These are phyloP conservation scores for Athene noctua DNA, from an alignment of 2,113 vertebrate genomes.

Conservation along the genomic window DNA sequence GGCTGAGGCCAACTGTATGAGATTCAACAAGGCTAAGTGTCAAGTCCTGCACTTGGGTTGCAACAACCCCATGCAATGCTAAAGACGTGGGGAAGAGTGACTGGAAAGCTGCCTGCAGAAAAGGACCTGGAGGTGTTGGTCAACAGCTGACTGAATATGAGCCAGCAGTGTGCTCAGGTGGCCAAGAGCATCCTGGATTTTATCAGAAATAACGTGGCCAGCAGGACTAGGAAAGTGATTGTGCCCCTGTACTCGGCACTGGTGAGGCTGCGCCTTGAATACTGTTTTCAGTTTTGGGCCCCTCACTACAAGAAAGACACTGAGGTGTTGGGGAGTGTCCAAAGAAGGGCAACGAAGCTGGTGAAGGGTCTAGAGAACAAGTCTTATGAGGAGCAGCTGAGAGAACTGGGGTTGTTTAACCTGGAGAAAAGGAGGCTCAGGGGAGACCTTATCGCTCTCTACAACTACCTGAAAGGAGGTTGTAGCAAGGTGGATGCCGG, in stretches of 20 bases:
- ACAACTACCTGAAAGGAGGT: neutral
- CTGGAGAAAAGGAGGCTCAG: neutral
- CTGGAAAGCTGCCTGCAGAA: neutral
- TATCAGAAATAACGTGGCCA: neutral
- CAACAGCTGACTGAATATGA: rapidly evolving
- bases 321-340: neutral
- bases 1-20: neutral
- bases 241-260: rapidly evolving
- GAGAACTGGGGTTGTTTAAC: neutral
- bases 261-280: rapidly evolving
- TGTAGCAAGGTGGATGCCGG: rapidly evolving
- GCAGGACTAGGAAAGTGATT: neutral
- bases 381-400: neutral
- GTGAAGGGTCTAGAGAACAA: neutral
- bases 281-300: neutral
- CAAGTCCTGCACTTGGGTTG: neutral
- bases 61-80: neutral
- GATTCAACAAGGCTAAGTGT: neutral
- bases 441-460: neutral
- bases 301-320: neutral
- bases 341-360: neutral
- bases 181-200: neutral
- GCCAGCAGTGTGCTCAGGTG: neutral
- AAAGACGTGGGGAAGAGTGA: neutral
- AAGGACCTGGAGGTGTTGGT: neutral